Evolutionary conservation across 2,888 invertebrate genomes (phyloP), one percentile per base, ranked within the genome.

Genomic region (Lithodes maja): DNA sequence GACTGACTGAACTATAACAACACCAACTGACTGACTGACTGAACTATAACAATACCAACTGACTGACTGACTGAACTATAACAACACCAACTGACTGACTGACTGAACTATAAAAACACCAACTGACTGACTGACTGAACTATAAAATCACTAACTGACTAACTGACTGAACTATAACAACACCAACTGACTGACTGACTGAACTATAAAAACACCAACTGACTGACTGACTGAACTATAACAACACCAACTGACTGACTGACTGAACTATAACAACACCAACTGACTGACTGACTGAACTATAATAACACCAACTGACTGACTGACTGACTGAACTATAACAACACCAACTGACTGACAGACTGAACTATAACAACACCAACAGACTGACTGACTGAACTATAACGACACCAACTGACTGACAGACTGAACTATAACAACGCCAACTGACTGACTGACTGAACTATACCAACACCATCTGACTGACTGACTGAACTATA

Each of bases 401-500:
- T 74, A 74, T 74, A 74, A n/a, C 74, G 0, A 15, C 15, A 1
- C 74, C 33, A n/a, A 74, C 74, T 74, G 15, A 74, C 74, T 77
- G 77, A 77, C 77, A 2, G 77, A 77, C 77, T 77, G 77, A 77
- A 77, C 49, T 49, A 77, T 49, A 77, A 2, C 77, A 3, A 3
- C 3, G 1, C 71, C n/a, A n/a, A 71, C 77, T 49, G 74, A 74
- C 74, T 74, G 74, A 74, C 74, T 74, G 15, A 74, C 74, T 15
- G 74, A 74, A 33, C 33, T 74, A 15, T 74, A 74, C 0, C n/a
- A 5, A n/a, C 15, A 74, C 74, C n/a, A n/a, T 1, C n/a, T 74
- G 15, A 74, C 74, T 74, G 74, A 74, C 74, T 74, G 74, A 74
- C 74, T 74, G 74, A 74, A 74, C n/a, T 74, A 15, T n/a, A 74